Percentiles rank a stretch among this genome's conserved stretches.
Evolutionary conservation across 2,113 vertebrate genomes (phyloP).

Genomic region (Gallinago paraguaiae): DNA sequence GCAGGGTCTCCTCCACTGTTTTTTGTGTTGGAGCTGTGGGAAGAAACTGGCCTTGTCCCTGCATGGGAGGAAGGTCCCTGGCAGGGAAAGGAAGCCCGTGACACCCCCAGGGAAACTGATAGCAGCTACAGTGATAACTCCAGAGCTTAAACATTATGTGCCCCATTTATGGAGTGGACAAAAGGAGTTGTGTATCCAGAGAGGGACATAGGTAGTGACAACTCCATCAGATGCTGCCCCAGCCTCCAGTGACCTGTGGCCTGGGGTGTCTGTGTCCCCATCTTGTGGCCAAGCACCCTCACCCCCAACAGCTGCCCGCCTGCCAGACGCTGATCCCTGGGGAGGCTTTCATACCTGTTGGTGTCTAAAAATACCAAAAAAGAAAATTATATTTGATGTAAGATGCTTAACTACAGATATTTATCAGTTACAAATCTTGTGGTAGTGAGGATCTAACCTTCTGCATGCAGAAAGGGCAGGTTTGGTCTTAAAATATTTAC

Average conservation of each 20-base stretch:
- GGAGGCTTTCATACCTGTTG: background rate
- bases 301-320: background rate
- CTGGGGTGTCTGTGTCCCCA: background rate
- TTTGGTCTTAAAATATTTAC: background rate
- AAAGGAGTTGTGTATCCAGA: fast-evolving
- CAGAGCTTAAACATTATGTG: fast-evolving
- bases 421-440: background rate
- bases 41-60: background rate
- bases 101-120: background rate
- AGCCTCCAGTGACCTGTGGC: background rate
- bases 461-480: background rate
- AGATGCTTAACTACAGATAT: background rate
- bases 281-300: background rate
- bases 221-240: background rate
- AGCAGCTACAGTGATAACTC: background rate
- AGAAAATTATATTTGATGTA: background rate
- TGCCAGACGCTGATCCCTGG: background rate
- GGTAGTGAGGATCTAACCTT: background rate
- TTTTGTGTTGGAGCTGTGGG: background rate
- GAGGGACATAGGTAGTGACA: fast-evolving
- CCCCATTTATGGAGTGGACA: fast-evolving
- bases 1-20: background rate
- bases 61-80: fast-evolving
- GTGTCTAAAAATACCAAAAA: background rate
- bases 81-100: background rate